phyloP scores from a whole-genome alignment of 2,113 vertebrate genomes.

The Saimiri boliviensis region DNA sequence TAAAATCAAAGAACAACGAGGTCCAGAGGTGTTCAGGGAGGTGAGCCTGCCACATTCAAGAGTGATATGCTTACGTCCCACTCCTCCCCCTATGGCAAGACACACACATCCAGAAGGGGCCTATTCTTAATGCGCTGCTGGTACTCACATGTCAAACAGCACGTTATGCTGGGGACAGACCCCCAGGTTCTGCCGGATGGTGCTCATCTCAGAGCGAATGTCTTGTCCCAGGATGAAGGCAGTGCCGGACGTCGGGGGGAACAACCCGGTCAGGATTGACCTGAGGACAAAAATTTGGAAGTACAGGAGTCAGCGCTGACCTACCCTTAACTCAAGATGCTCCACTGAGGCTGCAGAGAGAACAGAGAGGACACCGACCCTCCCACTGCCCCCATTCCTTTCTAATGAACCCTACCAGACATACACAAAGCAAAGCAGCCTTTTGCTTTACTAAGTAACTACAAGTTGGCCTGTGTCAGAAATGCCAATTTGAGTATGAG shows the following conservation, averaged over 20 bases:
- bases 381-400: neutral
- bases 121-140: neutral
- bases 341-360: neutral
- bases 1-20: neutral
- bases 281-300: conserved; percentile 79
- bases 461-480: neutral
- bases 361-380: neutral
- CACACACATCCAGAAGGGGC: neutral
- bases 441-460: neutral
- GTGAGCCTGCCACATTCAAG: neutral
- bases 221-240: conserved; percentile 97
- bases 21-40: neutral
- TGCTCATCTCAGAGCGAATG: conserved; percentile 92
- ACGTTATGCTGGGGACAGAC: conserved; percentile 99
- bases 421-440: neutral
- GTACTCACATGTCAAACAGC: conserved; percentile 96
- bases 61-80: neutral
- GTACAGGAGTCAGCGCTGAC: neutral
- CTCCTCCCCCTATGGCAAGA: fast-evolving
- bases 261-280: conserved; percentile 97
- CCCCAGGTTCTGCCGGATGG: conserved; percentile 94
- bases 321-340: no score
- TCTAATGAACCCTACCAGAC: neutral
- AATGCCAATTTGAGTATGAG: neutral
- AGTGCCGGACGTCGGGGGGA: conserved; percentile 96